Evolutionary conservation across 2,113 vertebrate genomes (phyloP), one percentile per base, ranked within the genome.

Genomic region (Sphaerodactylus townsendi): DNA sequence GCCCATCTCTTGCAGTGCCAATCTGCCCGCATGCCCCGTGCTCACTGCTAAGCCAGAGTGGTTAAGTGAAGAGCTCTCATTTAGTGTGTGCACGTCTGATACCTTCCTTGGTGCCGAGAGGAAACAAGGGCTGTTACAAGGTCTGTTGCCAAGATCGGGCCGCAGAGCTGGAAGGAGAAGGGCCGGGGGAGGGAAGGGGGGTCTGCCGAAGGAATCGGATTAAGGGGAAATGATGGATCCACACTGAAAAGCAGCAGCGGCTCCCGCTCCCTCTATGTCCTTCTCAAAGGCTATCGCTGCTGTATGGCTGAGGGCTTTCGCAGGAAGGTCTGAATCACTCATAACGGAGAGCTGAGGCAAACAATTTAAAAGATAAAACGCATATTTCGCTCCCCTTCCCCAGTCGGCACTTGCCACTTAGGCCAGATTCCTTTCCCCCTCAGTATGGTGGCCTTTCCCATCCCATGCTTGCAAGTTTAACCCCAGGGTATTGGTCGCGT

Each of bases 51-150:
- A 89, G 90, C 91, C 87, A 85, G 90, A 90, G 90, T 93, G 90
- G 89, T 92, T 91, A 93, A 89, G 90, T 89, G 94, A 91, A 90
- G 91, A 93, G 92, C 89, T 92, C 91, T 93, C 91, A 80, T 92
- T 93, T 93, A 91, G 91, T 81, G 91, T 88, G 89, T 17, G 4
- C 91, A 87, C 90, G 90, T 89, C 92, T 92, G 94, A 94, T 91
- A 91, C 92, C 90, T 91, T 89, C 53, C 33, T 19, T 23, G 19
- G 2, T 89, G 90, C 88, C 4, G 6, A 85, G 82, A 89, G 90
- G 86, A 87, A 89, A 90, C 41, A 85, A 81, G 85, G 88, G 87
- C 91, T 62, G 59, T 28, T 62, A 90, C 41, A 85, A 83, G 85
- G 88, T 86, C 91, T 28, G 59, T 28, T 62, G 66, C 66, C 62